A percentile compares a stretch with the other conserved stretches of the same genome.
Conservation (phyloP, 1,140 invertebrate species). For the Papilio aristodemus region DNA sequence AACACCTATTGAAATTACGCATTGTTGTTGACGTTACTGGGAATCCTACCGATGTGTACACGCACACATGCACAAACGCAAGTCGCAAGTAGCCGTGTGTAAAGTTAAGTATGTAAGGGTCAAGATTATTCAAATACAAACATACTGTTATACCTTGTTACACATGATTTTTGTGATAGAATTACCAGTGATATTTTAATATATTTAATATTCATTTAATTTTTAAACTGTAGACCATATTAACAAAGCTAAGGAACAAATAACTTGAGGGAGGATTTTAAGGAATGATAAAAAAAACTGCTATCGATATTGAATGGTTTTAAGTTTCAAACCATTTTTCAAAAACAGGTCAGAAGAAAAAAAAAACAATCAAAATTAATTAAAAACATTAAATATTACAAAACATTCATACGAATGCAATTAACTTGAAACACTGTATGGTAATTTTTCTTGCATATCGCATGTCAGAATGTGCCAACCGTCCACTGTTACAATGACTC, state of each 20-base stretch:
- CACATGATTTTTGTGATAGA: no score
- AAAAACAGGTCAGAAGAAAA: background rate
- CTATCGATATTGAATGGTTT: background rate
- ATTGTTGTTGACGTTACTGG: slow-evolving; percentile 29
- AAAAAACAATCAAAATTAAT: slow-evolving; percentile 15
- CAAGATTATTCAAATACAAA: background rate
- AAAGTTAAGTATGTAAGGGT: background rate
- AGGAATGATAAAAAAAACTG: no score
- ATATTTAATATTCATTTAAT: no score
- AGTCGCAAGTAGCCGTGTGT: slow-evolving; percentile 5
- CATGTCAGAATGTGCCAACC: slow-evolving; percentile 36
- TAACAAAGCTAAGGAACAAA: no score
- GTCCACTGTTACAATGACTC: slow-evolving; percentile 33
- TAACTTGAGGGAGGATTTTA: no score
- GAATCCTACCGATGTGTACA: background rate
- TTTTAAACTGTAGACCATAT: no score
- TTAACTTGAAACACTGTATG: slow-evolving; percentile 18
- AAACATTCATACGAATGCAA: slow-evolving; percentile 4
- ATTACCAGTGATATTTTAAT: no score
- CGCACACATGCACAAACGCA: background rate
- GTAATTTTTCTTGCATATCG: slow-evolving; percentile 38
- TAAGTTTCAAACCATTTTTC: no score
- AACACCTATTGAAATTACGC: slow-evolving; percentile 21
- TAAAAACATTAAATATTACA: slow-evolving; percentile 15
- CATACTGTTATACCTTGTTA: background rate